These are phyloP conservation scores for Orthosia incerta DNA, from an alignment of 2,888 invertebrate species.

Conservation along the genomic window DNA sequence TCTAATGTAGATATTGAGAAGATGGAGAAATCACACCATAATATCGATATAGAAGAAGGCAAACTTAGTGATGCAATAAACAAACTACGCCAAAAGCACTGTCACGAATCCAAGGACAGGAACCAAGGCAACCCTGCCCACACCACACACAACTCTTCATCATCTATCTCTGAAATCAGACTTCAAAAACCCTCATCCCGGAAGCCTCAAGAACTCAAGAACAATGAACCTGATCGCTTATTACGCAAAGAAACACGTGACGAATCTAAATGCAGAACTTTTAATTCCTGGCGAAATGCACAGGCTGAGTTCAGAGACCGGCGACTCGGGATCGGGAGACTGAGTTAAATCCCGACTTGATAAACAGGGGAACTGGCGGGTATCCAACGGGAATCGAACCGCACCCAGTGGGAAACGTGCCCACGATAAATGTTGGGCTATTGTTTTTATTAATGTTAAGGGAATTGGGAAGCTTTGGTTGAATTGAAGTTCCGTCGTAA, in stretches of 20 bases:
- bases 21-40: not conserved
- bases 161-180: conserved; percentile 9
- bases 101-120: not conserved
- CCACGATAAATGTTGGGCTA: conserved; percentile 56
- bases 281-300: conserved; percentile 71
- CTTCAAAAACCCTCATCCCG: conserved; percentile 27
- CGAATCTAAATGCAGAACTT: conserved; percentile 69
- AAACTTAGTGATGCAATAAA: not conserved
- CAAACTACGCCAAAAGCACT: not conserved
- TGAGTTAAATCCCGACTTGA: conserved; percentile 68
- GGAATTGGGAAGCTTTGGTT: conserved; percentile 16
- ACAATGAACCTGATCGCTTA: conserved; percentile 69
- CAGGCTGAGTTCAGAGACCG: conserved; percentile 75
- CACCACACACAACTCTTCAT: not conserved
- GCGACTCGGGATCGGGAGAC: conserved; percentile 58
- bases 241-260: conserved; percentile 65
- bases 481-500: not conserved
- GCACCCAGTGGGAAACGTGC: conserved; percentile 55
- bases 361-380: conserved; percentile 73
- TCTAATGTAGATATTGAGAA: not conserved
- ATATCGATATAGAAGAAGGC: not conserved
- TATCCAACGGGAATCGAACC: conserved; percentile 75
- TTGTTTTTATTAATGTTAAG: conserved; percentile 50
- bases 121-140: not conserved
- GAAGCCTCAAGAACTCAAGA: conserved; percentile 62